Evolutionary conservation across 2,113 vertebrate species (phyloP).

Genomic region (Nicator chloris): DNA sequence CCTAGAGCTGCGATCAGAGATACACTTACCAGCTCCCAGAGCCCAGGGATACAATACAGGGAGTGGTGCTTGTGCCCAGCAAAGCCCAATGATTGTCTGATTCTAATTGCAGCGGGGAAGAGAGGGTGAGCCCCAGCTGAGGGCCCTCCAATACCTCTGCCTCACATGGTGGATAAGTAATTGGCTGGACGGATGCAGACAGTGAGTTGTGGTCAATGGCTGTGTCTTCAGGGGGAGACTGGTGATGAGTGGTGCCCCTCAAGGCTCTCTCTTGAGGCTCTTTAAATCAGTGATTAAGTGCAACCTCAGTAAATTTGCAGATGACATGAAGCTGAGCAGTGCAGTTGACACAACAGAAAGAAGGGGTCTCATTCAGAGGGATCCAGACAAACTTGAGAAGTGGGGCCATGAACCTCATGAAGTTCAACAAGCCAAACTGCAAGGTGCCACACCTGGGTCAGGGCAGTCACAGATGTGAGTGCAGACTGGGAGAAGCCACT

Average conservation of each 20-base stretch:
- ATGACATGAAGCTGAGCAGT: not conserved
- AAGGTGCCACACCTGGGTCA: not conserved
- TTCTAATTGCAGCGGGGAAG: not conserved
- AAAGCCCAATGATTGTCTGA: not conserved
- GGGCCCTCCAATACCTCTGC: no score
- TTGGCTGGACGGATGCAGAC: accelerated
- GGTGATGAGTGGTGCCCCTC: not conserved
- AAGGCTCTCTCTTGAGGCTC: not conserved
- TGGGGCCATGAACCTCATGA: not conserved
- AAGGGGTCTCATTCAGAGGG: not conserved
- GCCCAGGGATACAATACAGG: accelerated
- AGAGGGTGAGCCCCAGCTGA: not conserved
- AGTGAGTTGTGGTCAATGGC: not conserved
- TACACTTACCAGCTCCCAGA: not conserved
- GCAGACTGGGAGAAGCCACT: not conserved
- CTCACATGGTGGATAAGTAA: not conserved
- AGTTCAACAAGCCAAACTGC: not conserved
- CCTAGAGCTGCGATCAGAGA: not conserved
- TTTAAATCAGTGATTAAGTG: not conserved
- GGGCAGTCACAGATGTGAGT: not conserved
- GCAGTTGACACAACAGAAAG: not conserved
- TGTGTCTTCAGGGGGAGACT: not conserved
- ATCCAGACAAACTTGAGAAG: not conserved
- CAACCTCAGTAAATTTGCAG: not conserved
- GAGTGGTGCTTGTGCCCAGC: not conserved